Evolutionary conservation across 2,113 vertebrate genomes (phyloP).

Genomic region (Aldabrachelys gigantea): DNA sequence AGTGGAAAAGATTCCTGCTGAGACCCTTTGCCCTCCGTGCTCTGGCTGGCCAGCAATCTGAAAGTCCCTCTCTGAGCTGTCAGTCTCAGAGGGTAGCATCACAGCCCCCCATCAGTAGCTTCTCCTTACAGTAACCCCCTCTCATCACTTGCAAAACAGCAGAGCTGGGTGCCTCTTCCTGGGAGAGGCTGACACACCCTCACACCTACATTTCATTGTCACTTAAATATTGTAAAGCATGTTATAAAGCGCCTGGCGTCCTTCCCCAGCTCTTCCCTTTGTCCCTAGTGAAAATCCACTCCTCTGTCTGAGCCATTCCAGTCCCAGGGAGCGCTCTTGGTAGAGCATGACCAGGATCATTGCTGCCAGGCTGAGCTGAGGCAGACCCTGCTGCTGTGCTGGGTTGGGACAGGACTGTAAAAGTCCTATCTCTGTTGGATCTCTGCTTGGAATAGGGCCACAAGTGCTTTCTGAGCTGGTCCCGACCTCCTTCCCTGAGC

Average conservation of each 20-base stretch:
- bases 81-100: neutral
- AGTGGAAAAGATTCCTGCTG: neutral
- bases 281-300: neutral
- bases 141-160: no score
- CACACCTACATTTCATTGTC: no score
- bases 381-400: accelerated
- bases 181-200: no score
- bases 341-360: accelerated
- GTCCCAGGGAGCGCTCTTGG: accelerated
- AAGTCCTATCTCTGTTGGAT: accelerated
- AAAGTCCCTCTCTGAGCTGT: neutral
- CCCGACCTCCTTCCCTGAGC: neutral
- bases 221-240: no score
- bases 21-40: accelerated
- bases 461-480: neutral
- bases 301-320: accelerated
- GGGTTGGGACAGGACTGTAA: neutral
- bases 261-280: neutral
- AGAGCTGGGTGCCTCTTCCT: no score
- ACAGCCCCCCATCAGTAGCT: accelerated
- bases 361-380: neutral
- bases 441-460: accelerated
- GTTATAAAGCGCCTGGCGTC: no score
- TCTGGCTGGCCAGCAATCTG: neutral
- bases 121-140: neutral